These are phyloP conservation scores for Etheostoma nigrum DNA, from an alignment of 2,797 vertebrate species.

Conservation along the genomic window DNA sequence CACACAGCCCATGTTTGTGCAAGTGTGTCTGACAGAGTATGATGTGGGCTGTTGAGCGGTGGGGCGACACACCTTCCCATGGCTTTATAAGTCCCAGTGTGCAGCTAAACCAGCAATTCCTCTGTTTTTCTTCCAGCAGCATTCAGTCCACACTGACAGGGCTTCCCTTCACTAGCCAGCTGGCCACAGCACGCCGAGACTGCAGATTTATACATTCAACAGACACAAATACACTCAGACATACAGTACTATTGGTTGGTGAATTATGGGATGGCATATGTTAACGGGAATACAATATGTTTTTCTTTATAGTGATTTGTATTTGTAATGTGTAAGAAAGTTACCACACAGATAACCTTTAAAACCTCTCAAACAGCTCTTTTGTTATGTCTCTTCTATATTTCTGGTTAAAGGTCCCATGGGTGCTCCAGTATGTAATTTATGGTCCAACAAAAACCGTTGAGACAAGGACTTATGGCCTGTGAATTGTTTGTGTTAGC, in stretches of 20 bases:
- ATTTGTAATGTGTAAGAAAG: slow-evolving; percentile 7
- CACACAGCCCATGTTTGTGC: slow-evolving; percentile 46
- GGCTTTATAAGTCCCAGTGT: slow-evolving; percentile 80
- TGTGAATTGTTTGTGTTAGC: slow-evolving; percentile 88
- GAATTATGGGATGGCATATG: not conserved
- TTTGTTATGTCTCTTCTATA: slow-evolving; percentile 48
- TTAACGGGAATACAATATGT: not conserved
- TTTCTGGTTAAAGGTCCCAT: slow-evolving; percentile 73
- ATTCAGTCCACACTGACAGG: slow-evolving; percentile 55
- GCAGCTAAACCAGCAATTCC: slow-evolving; percentile 65
- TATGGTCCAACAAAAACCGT: slow-evolving; percentile 86
- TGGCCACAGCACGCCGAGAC: slow-evolving; percentile 33
- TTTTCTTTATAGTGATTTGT: not conserved
- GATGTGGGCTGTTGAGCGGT: slow-evolving; percentile 58
- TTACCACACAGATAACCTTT: slow-evolving; percentile 37
- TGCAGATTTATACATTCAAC: slow-evolving; percentile 23
- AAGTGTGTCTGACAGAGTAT: slow-evolving; percentile 50
- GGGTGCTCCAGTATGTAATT: slow-evolving; percentile 84
- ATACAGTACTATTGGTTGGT: not conserved
- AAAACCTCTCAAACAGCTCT: slow-evolving; percentile 25
- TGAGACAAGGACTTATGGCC: slow-evolving; percentile 88
- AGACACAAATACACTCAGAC: slow-evolving; percentile 39
- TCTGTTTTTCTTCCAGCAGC: slow-evolving; percentile 78
- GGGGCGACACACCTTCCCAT: slow-evolving; percentile 64
- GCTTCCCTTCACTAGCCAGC: slow-evolving; percentile 42